Conservation (phyloP, 1,140 invertebrate genomes). For the Drosophila miranda region DNA sequence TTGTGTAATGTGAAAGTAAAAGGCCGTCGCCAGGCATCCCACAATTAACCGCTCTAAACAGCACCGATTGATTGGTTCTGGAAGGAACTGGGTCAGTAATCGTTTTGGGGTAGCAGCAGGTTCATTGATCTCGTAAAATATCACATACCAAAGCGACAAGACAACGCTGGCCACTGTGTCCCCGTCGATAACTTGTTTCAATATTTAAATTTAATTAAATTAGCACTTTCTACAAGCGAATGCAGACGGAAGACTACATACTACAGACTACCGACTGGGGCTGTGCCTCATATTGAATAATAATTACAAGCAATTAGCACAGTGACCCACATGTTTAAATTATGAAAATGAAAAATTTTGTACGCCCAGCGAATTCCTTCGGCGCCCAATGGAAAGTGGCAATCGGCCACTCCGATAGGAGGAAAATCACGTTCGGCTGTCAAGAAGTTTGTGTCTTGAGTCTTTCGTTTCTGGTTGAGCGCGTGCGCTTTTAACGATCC, state of each 20-base stretch:
- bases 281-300: slow-evolving; percentile 70
- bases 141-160: no score
- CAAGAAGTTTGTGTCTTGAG: slow-evolving; percentile 59
- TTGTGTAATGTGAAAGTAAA: slow-evolving; percentile 53
- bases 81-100: slow-evolving; percentile 31
- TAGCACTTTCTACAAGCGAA: slow-evolving; percentile 67
- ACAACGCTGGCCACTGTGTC: background rate
- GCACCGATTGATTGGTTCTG: slow-evolving; percentile 15
- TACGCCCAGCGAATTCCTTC: slow-evolving; percentile 36
- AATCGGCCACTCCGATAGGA: slow-evolving; percentile 17
- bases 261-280: background rate
- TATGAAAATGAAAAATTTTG: slow-evolving; percentile 46
- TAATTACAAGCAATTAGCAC: slow-evolving; percentile 75
- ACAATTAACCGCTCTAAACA: background rate
- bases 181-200: slow-evolving; percentile 43
- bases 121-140: slow-evolving; percentile 19
- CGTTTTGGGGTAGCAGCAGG: background rate
- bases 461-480: slow-evolving; percentile 44
- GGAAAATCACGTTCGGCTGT: slow-evolving; percentile 36
- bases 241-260: no score
- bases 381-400: slow-evolving; percentile 40
- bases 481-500: slow-evolving; percentile 31
- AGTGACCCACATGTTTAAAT: slow-evolving; percentile 67
- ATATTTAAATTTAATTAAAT: slow-evolving; percentile 71
- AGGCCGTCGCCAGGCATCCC: slow-evolving; percentile 2